Base-by-base conservation (phyloP, 2,797 vertebrate species). In the Trematomus bernacchii region DNA sequence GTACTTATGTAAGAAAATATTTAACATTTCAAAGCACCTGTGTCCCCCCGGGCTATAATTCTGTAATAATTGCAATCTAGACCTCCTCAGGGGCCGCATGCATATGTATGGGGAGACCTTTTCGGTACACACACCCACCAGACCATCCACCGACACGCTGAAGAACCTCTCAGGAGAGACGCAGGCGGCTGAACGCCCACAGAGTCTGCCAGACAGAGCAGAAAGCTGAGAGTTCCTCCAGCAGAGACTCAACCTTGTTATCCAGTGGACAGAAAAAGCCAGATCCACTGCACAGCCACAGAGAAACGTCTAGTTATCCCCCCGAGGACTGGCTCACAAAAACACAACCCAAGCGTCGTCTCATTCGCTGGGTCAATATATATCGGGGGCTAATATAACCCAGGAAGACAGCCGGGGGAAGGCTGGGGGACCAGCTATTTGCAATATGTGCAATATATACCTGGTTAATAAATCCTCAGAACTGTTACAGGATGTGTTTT, bases 221-320 rank as follows among this genome's bases (percentile, higher is more conserved):
- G 79, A 83, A 83, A 87, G 78, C 74, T 23, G 51, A 71, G 80
- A 79, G 70, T 84, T 84, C 85, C 79, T 85, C 73, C 77, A 72
- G 78, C 74, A 66, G 70, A 83, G 63, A 83, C 75, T 76, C 86
- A 77, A 73, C 77, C 90, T 92, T 80, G 84, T 92, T 91, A 93
- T 90, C 86, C 74, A 77, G 76, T 71, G 77, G 77, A 27, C 58
- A 50, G 7, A 76, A 80, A 81, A 84, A 83, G 64, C 30, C 71
- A 87, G 85, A 85, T 80, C 73, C 64, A 75, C 84, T 62, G 70
- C 69, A 71, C 48, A 12, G 82, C 72, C 69, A 68, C 80, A 74
- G 6, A 76, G 61, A 71, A 79, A 79, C 80, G 50, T 79, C 82
- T 72, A 77, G 81, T 77, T 82, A 84, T 75, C 44, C 76, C 75